Evolutionary conservation across 2,797 vertebrate species (phyloP).

Genomic region (Hippoglossus hippoglossus): DNA sequence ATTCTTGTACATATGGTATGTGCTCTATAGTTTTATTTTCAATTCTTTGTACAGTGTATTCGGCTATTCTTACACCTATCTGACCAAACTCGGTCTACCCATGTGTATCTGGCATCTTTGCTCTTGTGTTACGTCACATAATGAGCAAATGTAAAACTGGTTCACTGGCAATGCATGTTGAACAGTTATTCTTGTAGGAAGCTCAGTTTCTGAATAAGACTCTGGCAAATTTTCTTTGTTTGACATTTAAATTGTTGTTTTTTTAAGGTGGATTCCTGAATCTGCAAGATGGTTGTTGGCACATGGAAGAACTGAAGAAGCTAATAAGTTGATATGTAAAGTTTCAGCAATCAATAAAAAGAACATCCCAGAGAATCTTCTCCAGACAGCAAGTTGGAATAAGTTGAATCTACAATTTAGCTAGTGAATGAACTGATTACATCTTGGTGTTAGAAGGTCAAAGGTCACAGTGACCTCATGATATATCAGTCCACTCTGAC

Average conservation of each 20-base stretch:
- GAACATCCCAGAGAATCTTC: constrained; percentile 72
- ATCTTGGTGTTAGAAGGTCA: too few species aligned
- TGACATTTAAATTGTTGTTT: neutral
- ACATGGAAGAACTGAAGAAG: constrained; percentile 76
- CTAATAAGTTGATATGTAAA: constrained; percentile 79
- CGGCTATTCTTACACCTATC: neutral
- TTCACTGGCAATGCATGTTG: too few species aligned
- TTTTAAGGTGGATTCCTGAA: constrained; percentile 85
- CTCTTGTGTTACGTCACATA: too few species aligned
- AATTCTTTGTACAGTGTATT: neutral
- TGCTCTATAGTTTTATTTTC: neutral
- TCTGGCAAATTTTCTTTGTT: too few species aligned
- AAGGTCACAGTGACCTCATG: too few species aligned
- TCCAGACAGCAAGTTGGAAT: constrained; percentile 75
- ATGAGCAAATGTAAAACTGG: too few species aligned
- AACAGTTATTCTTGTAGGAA: too few species aligned
- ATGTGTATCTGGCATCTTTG: too few species aligned
- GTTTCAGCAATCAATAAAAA: constrained; percentile 81
- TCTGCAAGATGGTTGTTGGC: constrained; percentile 87
- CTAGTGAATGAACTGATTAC: too few species aligned
- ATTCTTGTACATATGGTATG: constrained; percentile 80
- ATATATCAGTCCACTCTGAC: too few species aligned
- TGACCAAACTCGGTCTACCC: too few species aligned
- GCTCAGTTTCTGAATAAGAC: too few species aligned
- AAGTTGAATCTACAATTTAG: neutral